Conservation (phyloP, 2,113 vertebrate species). For the Bos indicus region DNA sequence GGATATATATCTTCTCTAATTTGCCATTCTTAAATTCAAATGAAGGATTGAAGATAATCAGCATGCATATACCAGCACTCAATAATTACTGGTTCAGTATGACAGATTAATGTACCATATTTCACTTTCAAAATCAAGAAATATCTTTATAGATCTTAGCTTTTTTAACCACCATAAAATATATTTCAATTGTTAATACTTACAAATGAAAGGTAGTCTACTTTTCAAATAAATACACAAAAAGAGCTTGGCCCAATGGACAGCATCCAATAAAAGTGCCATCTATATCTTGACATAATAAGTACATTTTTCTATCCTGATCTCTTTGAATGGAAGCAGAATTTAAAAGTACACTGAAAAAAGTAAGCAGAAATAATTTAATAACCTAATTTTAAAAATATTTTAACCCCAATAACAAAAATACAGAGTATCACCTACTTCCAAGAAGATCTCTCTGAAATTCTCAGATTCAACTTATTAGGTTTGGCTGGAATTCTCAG, state of each 20-base stretch:
- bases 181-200: neutral
- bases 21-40: conserved; percentile 9
- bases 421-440: neutral
- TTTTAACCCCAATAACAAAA: neutral
- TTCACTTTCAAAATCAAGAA: conserved; percentile 7
- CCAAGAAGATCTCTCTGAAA: neutral
- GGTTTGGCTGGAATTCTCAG: neutral
- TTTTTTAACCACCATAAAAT: neutral
- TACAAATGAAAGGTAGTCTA: neutral
- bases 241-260: neutral
- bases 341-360: neutral
- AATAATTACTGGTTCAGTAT: neutral
- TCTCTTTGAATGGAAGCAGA: neutral
- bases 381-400: neutral
- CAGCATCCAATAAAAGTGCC: neutral
- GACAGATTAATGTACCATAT: neutral
- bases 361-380: neutral
- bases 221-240: conserved; percentile 22
- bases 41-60: neutral
- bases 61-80: neutral
- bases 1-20: neutral
- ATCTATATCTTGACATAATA: neutral
- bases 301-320: neutral
- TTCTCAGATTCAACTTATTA: neutral
- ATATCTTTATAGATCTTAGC: neutral